Percentiles rank a stretch among this genome's conserved stretches.
Evolutionary conservation across 2,113 vertebrate species (phyloP).

Genomic region (Ibidorhyncha struthersii): DNA sequence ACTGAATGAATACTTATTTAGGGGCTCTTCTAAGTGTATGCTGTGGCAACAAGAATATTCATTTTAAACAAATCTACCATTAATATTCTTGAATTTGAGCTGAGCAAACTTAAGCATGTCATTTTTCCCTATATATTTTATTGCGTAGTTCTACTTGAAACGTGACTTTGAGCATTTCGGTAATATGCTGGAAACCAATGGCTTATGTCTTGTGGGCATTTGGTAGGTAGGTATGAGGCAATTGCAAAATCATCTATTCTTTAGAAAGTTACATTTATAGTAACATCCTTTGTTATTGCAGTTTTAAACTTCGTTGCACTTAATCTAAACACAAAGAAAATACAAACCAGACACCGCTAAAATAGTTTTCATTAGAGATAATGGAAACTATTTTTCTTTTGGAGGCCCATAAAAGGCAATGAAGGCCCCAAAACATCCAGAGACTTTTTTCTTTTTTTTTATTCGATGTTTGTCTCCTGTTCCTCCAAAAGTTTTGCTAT

Average conservation of each 20-base stretch:
- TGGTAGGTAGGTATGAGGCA: conserved; percentile 34
- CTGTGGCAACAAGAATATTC: neutral
- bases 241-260: conserved; percentile 41
- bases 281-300: conserved; percentile 55
- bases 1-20: neutral
- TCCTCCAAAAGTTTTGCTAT: conserved; percentile 1
- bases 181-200: neutral
- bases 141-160: neutral
- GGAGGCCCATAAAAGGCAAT: conserved; percentile 77
- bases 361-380: conserved; percentile 76
- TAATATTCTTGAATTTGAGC: neutral
- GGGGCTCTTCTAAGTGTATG: neutral
- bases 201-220: neutral
- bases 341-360: conserved; percentile 61
- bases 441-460: conserved; percentile 20
- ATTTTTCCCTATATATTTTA: neutral
- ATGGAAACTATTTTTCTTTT: conserved; percentile 74
- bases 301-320: conserved; percentile 59
- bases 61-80: neutral
- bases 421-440: conserved; percentile 33
- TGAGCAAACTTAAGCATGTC: neutral
- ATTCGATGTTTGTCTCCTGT: neutral
- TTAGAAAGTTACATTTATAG: conserved; percentile 56
- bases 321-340: conserved; percentile 72
- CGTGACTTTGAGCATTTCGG: neutral